Conservation (phyloP, 2,888 invertebrate genomes). For the Nipponacmea schrenckii region DNA sequence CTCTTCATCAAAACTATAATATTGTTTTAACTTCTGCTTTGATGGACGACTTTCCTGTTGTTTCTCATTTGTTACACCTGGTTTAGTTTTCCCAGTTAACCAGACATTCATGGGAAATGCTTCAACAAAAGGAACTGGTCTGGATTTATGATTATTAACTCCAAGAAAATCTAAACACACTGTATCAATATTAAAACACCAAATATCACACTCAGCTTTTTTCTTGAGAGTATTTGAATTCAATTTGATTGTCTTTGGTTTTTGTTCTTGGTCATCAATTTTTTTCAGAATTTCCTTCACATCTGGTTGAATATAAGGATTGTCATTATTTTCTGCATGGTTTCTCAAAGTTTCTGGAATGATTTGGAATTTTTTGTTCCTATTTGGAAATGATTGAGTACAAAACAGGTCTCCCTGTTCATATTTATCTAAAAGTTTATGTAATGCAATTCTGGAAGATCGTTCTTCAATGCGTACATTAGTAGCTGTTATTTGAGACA, state of each 20-base stretch:
- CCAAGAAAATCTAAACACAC: slow-evolving; percentile 93
- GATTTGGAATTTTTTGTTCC: slow-evolving; percentile 20
- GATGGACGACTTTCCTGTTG: slow-evolving; percentile 33
- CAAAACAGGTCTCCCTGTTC: slow-evolving; percentile 80
- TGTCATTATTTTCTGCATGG: slow-evolving; percentile 47
- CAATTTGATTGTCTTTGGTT: slow-evolving; percentile 24
- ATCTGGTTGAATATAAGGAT: slow-evolving; percentile 44
- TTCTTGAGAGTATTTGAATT: slow-evolving; percentile 54
- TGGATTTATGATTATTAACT: slow-evolving; percentile 74
- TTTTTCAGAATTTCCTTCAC: slow-evolving; percentile 16
- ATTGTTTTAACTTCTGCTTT: slow-evolving; percentile 38
- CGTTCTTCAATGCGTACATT: slow-evolving; percentile 75
- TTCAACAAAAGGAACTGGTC: slow-evolving; percentile 69
- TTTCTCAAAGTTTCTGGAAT: slow-evolving; percentile 47
- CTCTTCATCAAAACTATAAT: slow-evolving; percentile 21
- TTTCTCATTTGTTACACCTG: background rate
- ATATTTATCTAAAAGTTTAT: slow-evolving; percentile 81
- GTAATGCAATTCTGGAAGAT: slow-evolving; percentile 77
- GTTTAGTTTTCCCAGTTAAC: slow-evolving; percentile 72
- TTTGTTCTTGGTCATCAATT: slow-evolving; percentile 14
- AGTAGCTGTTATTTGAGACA: slow-evolving; percentile 79
- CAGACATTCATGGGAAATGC: slow-evolving; percentile 87
- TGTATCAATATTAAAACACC: slow-evolving; percentile 88
- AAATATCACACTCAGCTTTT: slow-evolving; percentile 79
- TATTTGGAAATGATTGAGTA: slow-evolving; percentile 48